Percentiles rank a stretch among this genome's conserved stretches.
Conservation (phyloP, 2,113 vertebrate species). For the Peromyscus californicus region DNA sequence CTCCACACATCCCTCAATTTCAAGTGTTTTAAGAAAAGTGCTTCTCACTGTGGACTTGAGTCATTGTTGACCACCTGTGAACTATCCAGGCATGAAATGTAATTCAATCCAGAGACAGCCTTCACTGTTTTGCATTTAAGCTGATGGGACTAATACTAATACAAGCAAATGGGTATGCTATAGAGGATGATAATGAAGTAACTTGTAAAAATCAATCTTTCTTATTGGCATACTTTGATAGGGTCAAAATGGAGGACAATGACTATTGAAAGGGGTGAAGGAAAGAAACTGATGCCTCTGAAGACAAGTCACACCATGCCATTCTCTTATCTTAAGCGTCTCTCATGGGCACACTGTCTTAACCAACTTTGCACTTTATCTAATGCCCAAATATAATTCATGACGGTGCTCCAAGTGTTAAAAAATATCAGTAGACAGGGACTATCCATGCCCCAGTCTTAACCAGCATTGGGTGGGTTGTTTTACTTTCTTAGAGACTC, state of each 20-base stretch:
- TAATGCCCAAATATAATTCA: background rate
- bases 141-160: background rate
- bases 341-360: background rate
- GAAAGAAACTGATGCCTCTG: background rate
- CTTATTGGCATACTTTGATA: background rate
- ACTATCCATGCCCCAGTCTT: background rate
- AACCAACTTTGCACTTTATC: background rate
- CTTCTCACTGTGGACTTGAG: background rate
- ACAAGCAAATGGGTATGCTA: background rate
- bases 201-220: background rate
- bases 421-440: background rate
- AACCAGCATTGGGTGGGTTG: background rate
- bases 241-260: fast-evolving
- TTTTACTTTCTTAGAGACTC: background rate
- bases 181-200: background rate
- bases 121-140: background rate
- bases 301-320: background rate
- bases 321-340: background rate
- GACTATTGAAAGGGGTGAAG: background rate
- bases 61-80: background rate
- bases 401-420: background rate
- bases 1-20: background rate
- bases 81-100: background rate
- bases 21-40: background rate
- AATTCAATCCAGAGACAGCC: background rate